Conservation (phyloP, 2,888 invertebrate species). For the Falcaria lacertinaria region DNA sequence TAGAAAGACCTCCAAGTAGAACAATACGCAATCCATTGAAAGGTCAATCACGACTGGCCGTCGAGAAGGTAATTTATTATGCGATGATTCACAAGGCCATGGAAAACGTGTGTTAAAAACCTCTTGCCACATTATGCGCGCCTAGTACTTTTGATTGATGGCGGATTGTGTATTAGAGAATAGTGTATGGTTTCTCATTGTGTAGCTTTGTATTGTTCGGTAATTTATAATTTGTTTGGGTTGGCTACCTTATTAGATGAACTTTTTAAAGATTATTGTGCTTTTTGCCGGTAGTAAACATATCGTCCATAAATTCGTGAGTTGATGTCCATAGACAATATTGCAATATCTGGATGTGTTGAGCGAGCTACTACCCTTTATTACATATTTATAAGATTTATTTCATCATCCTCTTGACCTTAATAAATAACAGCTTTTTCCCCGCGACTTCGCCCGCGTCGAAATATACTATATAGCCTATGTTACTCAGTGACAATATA, state of each 20-base stretch:
- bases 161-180: conserved; percentile 20
- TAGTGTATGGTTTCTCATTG: conserved; percentile 13
- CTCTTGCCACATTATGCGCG: conserved; percentile 26
- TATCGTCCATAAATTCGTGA: too few species aligned
- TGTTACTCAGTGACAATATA: too few species aligned
- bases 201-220: neutral
- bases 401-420: too few species aligned
- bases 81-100: conserved; percentile 43
- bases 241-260: neutral
- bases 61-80: conserved; percentile 17
- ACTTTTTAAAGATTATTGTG: conserved; percentile 1
- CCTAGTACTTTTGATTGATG: conserved; percentile 45
- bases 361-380: too few species aligned
- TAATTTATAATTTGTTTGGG: neutral
- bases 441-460: too few species aligned
- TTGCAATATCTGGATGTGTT: too few species aligned
- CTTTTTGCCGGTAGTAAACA: conserved; percentile 10
- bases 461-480: too few species aligned
- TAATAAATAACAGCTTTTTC: too few species aligned
- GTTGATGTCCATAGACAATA: too few species aligned
- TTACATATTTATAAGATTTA: too few species aligned
- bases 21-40: conserved; percentile 3
- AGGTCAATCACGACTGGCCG: conserved; percentile 8
- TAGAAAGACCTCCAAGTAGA: neutral
- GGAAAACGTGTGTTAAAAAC: conserved; percentile 14